Base-by-base conservation (phyloP, 2,113 vertebrate species). In the Corythornis cristatus region DNA sequence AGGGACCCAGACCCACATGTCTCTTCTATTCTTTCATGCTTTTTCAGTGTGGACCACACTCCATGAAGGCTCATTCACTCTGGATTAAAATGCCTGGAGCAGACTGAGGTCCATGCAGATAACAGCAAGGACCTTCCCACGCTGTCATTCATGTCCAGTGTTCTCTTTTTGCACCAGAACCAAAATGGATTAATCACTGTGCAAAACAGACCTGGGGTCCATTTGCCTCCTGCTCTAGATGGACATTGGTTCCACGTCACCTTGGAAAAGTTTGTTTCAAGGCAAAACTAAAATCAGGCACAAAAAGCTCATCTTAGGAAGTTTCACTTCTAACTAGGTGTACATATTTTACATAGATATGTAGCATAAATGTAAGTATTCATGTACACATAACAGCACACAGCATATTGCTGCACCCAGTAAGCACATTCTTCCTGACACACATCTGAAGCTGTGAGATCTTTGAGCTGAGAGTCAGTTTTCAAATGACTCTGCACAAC, bases 71-170 rank as follows among this genome's bases (percentile, higher is more conserved):
- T 82, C 0, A 0, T 45, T 73, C n/a, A 29, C 29, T 25, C 40
- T 15, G 0, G 4, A 4, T 28, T 13, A 48, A 26, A 60, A 61
- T 28, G 50, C 14, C 58, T 66, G 58, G 42, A 62, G 26, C 60
- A 80, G 28, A 18, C 28, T 37, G 75, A 76, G 43, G 37, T 29
- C 25, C 58, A 60, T 0, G 2, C 8, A 74, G 60, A 56, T 33
- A 23, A 43, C 2, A 88, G 15, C 42, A 75, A 0, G 0, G 1
- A 28, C 19, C 45, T 57, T 50, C 21, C 53, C 46, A 19, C 0
- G 1, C 23, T 70, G 23, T 40, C 45, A 33, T 1, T 0, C 15
- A 31, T 6, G 16, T 33, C 48, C 29, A 57, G 7, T 16, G n/a
- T 16, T 50, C 31, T 64, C 42, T 54, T 90, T 75, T 26, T 57